phyloP scores from a whole-genome alignment of 2,797 vertebrate genomes.

The Hyperoplus lanceolatus region DNA sequence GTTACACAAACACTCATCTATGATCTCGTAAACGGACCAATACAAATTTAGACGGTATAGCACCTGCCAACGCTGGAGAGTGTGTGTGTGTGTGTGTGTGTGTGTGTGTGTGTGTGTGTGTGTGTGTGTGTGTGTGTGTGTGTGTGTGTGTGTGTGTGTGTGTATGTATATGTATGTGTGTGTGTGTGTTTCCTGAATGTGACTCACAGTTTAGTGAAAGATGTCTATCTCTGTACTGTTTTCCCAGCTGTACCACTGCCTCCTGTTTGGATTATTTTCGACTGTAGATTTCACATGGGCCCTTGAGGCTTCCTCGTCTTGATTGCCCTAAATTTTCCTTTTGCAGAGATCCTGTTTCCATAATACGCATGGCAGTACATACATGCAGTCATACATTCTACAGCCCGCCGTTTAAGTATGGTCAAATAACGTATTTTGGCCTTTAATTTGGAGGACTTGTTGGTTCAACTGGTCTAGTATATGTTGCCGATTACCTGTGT shows the following conservation, averaged over 20 bases:
- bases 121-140: slow-evolving; percentile 38
- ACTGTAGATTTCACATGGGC: slow-evolving; percentile 48
- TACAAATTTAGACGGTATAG: slow-evolving; percentile 8
- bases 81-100: slow-evolving; percentile 34
- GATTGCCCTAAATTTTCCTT: slow-evolving; percentile 44
- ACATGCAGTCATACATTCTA: slow-evolving; percentile 30
- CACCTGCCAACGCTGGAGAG: slow-evolving; percentile 28
- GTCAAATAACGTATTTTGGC: no score
- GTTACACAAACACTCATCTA: slow-evolving; percentile 10
- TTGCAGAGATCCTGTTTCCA: slow-evolving; percentile 38
- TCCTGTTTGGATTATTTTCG: slow-evolving; percentile 61
- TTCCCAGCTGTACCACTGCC: slow-evolving; percentile 62
- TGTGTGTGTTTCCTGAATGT: slow-evolving; percentile 50
- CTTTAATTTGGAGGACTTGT: no score
- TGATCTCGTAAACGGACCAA: slow-evolving; percentile 6
- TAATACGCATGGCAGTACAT: slow-evolving; percentile 7
- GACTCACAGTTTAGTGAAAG: slow-evolving; percentile 59
- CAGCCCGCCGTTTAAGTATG: not conserved
- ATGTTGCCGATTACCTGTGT: no score
- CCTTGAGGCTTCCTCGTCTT: slow-evolving; percentile 44
- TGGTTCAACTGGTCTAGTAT: no score
- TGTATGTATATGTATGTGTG: slow-evolving; percentile 42
- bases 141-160: slow-evolving; percentile 23
- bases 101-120: slow-evolving; percentile 16
- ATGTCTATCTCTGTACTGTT: slow-evolving; percentile 53